Percentiles rank a stretch among this genome's conserved stretches.
phyloP scores from a whole-genome alignment of 2,113 vertebrate genomes.

The Callochromis pleurospilus region DNA sequence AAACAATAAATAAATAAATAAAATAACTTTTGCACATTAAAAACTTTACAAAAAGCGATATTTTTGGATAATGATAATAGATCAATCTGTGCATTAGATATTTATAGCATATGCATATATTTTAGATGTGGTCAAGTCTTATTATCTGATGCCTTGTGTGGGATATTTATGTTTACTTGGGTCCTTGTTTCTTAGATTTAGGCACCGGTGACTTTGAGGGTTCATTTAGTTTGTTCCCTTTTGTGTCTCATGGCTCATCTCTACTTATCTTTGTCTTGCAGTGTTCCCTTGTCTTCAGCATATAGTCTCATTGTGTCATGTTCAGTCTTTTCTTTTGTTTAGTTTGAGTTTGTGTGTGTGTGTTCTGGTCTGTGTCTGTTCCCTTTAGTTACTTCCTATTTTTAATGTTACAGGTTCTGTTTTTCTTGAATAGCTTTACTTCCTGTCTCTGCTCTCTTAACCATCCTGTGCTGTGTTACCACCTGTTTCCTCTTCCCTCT shows the following conservation, averaged over 20 bases:
- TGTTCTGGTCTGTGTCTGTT: background rate
- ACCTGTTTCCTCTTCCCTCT: background rate
- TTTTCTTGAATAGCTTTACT: background rate
- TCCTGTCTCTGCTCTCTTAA: background rate
- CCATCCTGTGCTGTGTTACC: background rate
- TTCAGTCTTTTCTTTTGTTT: background rate
- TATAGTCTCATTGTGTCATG: background rate
- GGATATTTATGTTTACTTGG: background rate
- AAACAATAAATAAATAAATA: too few species aligned
- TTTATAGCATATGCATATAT: background rate
- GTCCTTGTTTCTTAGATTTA: background rate
- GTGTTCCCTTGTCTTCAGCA: background rate
- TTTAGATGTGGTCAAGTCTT: background rate
- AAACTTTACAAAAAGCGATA: background rate
- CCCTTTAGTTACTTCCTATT: background rate
- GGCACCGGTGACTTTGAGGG: background rate
- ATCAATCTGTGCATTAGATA: background rate
- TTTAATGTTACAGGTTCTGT: background rate
- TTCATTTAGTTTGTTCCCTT: background rate
- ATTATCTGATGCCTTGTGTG: background rate
- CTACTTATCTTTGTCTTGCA: background rate
- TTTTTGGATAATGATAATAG: background rate
- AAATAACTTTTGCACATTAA: rapidly evolving
- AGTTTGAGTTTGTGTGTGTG: background rate
- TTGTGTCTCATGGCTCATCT: background rate